These are phyloP conservation scores for Hapalemur alaotrensis DNA, from an alignment of 2,797 vertebrate species.

Conservation along the genomic window DNA sequence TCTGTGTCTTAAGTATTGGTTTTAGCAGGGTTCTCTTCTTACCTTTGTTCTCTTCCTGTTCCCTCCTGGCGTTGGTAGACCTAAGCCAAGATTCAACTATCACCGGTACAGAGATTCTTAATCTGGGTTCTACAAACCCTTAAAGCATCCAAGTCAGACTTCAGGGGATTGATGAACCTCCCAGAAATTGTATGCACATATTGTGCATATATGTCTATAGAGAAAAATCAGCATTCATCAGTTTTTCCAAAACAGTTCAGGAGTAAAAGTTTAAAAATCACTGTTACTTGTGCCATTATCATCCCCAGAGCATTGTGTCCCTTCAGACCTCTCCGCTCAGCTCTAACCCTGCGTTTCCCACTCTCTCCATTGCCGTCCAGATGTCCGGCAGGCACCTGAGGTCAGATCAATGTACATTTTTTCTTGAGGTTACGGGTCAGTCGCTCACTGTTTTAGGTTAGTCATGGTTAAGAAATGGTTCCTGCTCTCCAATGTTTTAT, in stretches of 20 bases:
- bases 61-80: neutral
- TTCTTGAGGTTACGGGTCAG: neutral
- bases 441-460: neutral
- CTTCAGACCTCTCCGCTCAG: neutral
- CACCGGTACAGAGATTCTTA: neutral
- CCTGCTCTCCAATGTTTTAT: neutral
- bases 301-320: neutral
- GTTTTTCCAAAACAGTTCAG: neutral
- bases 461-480: neutral
- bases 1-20: neutral
- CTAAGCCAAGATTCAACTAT: neutral
- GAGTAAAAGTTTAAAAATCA: neutral
- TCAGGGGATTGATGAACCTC: neutral
- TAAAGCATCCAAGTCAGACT: neutral
- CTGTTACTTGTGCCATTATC: neutral
- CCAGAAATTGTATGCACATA: neutral
- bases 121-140: neutral
- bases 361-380: neutral
- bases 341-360: neutral
- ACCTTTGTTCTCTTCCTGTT: neutral
- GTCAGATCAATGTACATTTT: neutral
- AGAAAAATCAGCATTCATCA: neutral
- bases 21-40: neutral
- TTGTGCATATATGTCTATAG: neutral
- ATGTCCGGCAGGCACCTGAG: neutral